These are phyloP conservation scores for Oncopodura yosiiana DNA, from an alignment of 1,140 invertebrate species.

Conservation along the genomic window DNA sequence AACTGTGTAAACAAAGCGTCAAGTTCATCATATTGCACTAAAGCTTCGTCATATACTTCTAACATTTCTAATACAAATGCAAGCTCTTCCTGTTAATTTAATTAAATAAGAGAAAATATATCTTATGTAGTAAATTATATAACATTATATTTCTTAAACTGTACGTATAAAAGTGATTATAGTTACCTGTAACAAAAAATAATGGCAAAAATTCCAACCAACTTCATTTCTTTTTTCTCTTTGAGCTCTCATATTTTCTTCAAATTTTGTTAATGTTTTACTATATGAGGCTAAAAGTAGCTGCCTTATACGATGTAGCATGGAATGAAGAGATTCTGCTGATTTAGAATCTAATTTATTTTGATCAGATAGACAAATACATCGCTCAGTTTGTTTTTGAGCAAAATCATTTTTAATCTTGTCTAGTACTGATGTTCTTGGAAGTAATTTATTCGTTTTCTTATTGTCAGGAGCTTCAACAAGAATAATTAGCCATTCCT, in stretches of 20 bases:
- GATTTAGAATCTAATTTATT: constrained; percentile 76
- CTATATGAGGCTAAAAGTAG: constrained; percentile 80
- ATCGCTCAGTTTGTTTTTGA: constrained; percentile 73
- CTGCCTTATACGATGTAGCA: constrained; percentile 69
- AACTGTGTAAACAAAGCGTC: constrained; percentile 96
- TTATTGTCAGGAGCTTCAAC: constrained; percentile 86
- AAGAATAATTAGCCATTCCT: constrained; percentile 88
- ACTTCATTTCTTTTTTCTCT: constrained; percentile 79
- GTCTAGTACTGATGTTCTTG: constrained; percentile 83
- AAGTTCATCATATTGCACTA: constrained; percentile 94
- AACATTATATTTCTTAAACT: not conserved
- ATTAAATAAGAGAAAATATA: constrained; percentile 38
- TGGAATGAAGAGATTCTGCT: constrained; percentile 75
- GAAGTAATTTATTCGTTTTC: constrained; percentile 82
- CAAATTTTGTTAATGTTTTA: constrained; percentile 70
- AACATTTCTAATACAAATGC: constrained; percentile 91
- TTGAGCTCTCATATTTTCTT: constrained; percentile 80
- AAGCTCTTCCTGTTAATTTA: constrained; percentile 88
- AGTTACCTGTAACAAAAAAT: constrained; percentile 78
- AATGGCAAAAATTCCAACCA: constrained; percentile 88
- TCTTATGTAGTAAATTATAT: constrained; percentile 9
- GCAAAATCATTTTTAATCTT: constrained; percentile 91
- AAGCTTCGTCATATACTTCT: constrained; percentile 81
- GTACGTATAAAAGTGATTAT: constrained; percentile 8
- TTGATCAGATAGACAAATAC: constrained; percentile 81